Conservation (phyloP, 2,888 invertebrate genomes). For the Melinopterus prodromus region DNA sequence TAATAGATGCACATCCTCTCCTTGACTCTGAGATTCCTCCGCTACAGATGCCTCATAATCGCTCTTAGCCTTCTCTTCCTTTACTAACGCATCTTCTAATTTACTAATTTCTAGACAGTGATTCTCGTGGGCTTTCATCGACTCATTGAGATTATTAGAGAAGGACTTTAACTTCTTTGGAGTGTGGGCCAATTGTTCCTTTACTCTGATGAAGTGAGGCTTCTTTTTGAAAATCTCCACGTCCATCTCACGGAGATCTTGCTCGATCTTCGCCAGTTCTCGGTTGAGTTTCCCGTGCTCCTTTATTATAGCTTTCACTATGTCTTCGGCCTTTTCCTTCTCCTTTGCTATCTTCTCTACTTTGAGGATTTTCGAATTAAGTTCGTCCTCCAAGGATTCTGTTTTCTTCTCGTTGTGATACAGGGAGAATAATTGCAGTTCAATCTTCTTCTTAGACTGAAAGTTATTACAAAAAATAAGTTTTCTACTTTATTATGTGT, state of each 20-base stretch:
- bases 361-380: slow-evolving; percentile 83
- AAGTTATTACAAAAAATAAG: slow-evolving; percentile 42
- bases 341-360: slow-evolving; percentile 83
- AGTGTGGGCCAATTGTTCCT: slow-evolving; percentile 94
- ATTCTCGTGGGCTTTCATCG: slow-evolving; percentile 89
- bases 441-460: slow-evolving; percentile 90
- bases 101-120: slow-evolving; percentile 89
- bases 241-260: slow-evolving; percentile 94
- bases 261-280: slow-evolving; percentile 93
- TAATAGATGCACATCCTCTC: slow-evolving; percentile 91
- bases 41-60: slow-evolving; percentile 86
- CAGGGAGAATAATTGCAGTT: slow-evolving; percentile 91
- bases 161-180: slow-evolving; percentile 94
- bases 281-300: slow-evolving; percentile 86
- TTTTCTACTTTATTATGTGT: slow-evolving; percentile 30
- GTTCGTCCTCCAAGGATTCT: slow-evolving; percentile 79
- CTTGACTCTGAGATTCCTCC: slow-evolving; percentile 81
- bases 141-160: slow-evolving; percentile 88
- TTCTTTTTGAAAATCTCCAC: slow-evolving; percentile 93
- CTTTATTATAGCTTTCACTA: slow-evolving; percentile 92
- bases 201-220: slow-evolving; percentile 96
- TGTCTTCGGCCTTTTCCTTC: slow-evolving; percentile 89
- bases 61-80: slow-evolving; percentile 78
- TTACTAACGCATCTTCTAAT: slow-evolving; percentile 82
- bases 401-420: slow-evolving; percentile 95